phyloP scores from a whole-genome alignment of 2,888 invertebrate genomes.

The Calliopum simillimum region DNA sequence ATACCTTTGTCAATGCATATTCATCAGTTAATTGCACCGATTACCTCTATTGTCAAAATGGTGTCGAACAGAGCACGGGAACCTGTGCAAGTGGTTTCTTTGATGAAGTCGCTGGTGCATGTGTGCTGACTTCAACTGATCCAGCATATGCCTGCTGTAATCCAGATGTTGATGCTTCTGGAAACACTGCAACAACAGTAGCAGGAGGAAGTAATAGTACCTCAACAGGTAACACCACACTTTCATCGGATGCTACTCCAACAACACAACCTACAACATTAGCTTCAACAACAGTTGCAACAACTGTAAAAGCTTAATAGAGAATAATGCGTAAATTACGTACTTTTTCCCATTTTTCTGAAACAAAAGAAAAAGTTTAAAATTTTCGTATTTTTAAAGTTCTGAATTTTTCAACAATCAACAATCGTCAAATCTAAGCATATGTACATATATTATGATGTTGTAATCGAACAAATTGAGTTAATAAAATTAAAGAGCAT shows the following conservation, averaged over 20 bases:
- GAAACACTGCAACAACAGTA: background rate
- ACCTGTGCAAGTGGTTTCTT: slow-evolving; percentile 47
- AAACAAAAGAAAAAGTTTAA: too few relatives aligned
- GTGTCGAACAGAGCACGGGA: slow-evolving; percentile 43
- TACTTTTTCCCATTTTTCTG: background rate
- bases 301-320: background rate
- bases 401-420: too few relatives aligned
- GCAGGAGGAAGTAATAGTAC: background rate
- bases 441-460: background rate
- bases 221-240: background rate
- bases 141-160: slow-evolving; percentile 50
- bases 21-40: slow-evolving; percentile 46
- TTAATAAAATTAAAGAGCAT: background rate
- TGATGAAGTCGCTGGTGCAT: slow-evolving; percentile 46
- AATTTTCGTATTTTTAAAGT: too few relatives aligned
- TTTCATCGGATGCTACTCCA: slow-evolving; percentile 3
- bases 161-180: slow-evolving; percentile 24
- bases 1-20: slow-evolving; percentile 51
- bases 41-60: slow-evolving; percentile 50
- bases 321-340: too few relatives aligned
- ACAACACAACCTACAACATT: background rate
- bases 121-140: slow-evolving; percentile 35
- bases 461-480: background rate
- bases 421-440: too few relatives aligned
- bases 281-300: background rate